A percentile compares a stretch with the other conserved stretches of the same genome.
phyloP scores from a whole-genome alignment of 2,797 vertebrate genomes.

The Cyprinella venusta region DNA sequence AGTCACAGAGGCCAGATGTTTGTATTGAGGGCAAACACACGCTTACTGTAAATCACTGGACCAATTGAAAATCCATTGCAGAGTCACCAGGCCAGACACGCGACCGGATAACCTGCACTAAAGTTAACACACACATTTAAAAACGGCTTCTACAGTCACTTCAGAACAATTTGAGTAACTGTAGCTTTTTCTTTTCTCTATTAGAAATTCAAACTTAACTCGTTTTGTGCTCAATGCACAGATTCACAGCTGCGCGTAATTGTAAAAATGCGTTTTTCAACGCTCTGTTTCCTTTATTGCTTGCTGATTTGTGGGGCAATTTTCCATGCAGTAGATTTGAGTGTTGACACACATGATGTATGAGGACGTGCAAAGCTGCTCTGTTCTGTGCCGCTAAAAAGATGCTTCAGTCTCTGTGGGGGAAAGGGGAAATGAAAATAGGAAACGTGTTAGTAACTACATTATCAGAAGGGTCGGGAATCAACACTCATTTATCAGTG shows the following conservation, averaged over 20 bases:
- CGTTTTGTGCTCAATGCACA: conserved; percentile 17
- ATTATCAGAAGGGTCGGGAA: conserved; percentile 34
- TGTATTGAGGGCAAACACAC: conserved; percentile 35
- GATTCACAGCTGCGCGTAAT: conserved; percentile 32
- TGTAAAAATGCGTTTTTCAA: conserved; percentile 43
- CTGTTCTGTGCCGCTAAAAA: conserved; percentile 20
- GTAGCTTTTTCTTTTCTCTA: not conserved
- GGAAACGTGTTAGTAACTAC: conserved; percentile 45
- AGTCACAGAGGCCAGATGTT: conserved; percentile 27
- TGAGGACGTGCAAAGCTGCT: conserved; percentile 29
- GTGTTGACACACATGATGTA: conserved; percentile 49
- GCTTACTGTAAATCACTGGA: conserved; percentile 29
- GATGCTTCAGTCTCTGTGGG: conserved; percentile 43
- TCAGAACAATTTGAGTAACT: not conserved
- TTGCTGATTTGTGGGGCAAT: conserved; percentile 48
- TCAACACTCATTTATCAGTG: conserved; percentile 49
- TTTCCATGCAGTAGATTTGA: conserved; percentile 45
- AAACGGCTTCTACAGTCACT: not conserved
- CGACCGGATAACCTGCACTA: not conserved
- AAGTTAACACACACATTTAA: not conserved
- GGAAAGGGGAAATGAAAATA: conserved; percentile 46
- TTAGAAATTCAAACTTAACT: conserved; percentile 10
- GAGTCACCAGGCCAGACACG: conserved; percentile 4
- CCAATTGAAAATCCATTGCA: conserved; percentile 21
- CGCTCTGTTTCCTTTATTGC: conserved; percentile 47